Percentiles rank a stretch among this genome's conserved stretches.
These are phyloP conservation scores for Rafetus swinhoei DNA, from an alignment of 2,113 vertebrate species.

Conservation along the genomic window DNA sequence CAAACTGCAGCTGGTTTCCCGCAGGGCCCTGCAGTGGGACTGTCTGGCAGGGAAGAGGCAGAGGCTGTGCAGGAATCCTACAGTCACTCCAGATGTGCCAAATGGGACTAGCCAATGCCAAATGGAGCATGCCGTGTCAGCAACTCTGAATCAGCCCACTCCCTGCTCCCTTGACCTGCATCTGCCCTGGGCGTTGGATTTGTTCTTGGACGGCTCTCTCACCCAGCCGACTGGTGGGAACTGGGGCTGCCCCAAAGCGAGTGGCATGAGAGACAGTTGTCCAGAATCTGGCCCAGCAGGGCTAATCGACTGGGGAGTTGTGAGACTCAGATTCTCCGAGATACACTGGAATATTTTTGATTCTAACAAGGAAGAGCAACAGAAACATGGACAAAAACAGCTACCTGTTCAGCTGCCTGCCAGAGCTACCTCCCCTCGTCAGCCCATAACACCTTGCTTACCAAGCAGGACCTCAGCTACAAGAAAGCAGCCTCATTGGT, in stretches of 20 bases:
- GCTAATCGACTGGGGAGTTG: rapidly evolving
- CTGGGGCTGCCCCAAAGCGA: background rate
- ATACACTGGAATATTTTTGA: rapidly evolving
- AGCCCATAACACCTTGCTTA: background rate
- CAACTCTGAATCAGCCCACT: background rate
- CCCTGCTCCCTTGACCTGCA: background rate
- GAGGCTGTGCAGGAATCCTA: background rate
- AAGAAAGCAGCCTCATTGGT: background rate
- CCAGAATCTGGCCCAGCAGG: rapidly evolving
- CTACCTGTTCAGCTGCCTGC: rapidly evolving
- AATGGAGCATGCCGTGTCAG: background rate
- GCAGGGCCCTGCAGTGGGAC: background rate
- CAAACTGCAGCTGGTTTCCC: background rate
- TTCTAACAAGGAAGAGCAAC: rapidly evolving
- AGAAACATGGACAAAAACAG: background rate
- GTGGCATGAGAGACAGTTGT: too few species aligned
- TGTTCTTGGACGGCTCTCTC: background rate
- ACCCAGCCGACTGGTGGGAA: background rate
- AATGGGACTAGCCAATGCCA: background rate
- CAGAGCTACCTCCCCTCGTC: background rate
- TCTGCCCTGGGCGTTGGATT: background rate
- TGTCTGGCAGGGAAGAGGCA: background rate
- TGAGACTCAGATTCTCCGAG: background rate
- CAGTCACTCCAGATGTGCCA: background rate
- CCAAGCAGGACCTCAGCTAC: background rate